Evolutionary conservation across 92 coral and sea anemone genomes (phyloP).

Genomic region (Metridium senile): DNA sequence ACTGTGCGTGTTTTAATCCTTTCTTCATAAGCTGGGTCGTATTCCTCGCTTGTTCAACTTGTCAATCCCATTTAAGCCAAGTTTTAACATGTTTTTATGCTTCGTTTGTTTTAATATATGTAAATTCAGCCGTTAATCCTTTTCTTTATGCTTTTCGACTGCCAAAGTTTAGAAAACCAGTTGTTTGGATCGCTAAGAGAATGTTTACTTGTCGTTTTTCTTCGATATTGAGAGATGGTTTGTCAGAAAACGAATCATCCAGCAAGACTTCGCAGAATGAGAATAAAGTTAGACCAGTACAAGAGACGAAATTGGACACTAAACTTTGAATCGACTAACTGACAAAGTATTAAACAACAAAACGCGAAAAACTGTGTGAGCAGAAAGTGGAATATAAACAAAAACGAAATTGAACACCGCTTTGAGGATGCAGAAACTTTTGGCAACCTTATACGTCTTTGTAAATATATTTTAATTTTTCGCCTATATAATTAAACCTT

Average conservation of each 20-base stretch:
- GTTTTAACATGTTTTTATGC: slow-evolving; percentile 1
- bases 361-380: too few relatives aligned
- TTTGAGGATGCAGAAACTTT: too few relatives aligned
- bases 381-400: too few relatives aligned
- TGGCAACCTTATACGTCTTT: too few relatives aligned
- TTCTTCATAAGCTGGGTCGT: background rate
- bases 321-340: background rate
- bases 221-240: background rate
- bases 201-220: background rate
- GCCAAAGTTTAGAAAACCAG: slow-evolving; percentile 28
- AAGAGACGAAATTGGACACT: background rate
- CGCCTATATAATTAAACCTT: too few relatives aligned
- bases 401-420: too few relatives aligned
- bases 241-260: background rate
- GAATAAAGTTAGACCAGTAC: background rate
- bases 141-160: slow-evolving; percentile 38
- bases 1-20: background rate
- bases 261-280: background rate
- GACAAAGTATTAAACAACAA: too few relatives aligned
- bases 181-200: background rate
- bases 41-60: slow-evolving; percentile 4
- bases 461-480: too few relatives aligned
- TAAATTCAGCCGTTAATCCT: slow-evolving; percentile 15
- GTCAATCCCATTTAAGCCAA: background rate
- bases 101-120: background rate